Percentiles rank a stretch among this genome's conserved stretches.
Conservation (phyloP, 2,797 vertebrate genomes). For the Anguilla obscura region DNA sequence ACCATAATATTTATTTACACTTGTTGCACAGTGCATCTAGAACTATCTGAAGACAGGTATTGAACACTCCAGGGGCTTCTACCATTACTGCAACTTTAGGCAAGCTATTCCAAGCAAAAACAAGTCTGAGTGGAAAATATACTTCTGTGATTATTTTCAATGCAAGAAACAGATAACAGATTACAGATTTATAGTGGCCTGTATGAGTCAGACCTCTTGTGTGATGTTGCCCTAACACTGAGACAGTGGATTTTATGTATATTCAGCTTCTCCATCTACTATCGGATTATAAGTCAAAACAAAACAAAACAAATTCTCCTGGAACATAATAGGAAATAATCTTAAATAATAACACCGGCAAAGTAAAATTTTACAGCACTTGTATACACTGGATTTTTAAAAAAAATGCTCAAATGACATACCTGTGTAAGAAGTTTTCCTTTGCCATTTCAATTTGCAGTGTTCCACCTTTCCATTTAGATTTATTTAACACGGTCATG, state of each 20-base stretch:
- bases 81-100: too few species aligned
- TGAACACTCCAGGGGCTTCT: background rate
- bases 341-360: background rate
- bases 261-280: background rate
- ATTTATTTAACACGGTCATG: slow-evolving; percentile 85
- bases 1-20: background rate
- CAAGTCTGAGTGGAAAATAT: background rate
- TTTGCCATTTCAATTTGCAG: slow-evolving; percentile 90
- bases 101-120: background rate
- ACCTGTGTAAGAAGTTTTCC: slow-evolving; percentile 93
- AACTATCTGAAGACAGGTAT: background rate
- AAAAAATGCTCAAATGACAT: slow-evolving; percentile 37
- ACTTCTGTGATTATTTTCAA: background rate
- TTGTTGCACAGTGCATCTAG: background rate
- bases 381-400: background rate
- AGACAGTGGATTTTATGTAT: background rate
- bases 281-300: background rate
- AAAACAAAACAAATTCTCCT: background rate
- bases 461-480: slow-evolving; percentile 92
- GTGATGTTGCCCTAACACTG: background rate
- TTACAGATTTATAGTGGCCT: too few species aligned
- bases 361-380: background rate
- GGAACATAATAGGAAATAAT: background rate
- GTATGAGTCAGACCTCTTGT: too few species aligned
- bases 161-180: too few species aligned